These are phyloP conservation scores for Eudemis profundana DNA, from an alignment of 2,888 invertebrate genomes.

Conservation along the genomic window DNA sequence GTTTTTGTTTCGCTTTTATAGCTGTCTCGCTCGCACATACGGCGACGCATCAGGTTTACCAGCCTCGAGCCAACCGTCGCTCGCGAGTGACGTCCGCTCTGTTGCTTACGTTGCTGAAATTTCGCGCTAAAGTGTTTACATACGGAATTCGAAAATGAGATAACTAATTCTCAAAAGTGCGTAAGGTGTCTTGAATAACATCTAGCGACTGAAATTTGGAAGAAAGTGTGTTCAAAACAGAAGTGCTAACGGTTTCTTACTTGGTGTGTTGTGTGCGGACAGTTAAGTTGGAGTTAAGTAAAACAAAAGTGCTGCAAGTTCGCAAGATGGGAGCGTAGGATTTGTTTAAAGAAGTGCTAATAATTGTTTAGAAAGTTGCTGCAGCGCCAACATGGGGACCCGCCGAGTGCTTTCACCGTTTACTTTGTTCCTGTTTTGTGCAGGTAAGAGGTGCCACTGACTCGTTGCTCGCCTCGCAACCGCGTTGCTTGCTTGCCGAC, in stretches of 20 bases:
- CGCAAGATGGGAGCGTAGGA: constrained; percentile 75
- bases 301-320: constrained; percentile 55
- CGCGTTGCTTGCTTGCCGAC: constrained; percentile 49
- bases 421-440: constrained; percentile 78
- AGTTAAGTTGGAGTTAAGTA: constrained; percentile 70
- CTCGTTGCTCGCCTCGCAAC: constrained; percentile 72
- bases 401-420: constrained; percentile 79
- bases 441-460: constrained; percentile 79
- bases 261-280: constrained; percentile 60
- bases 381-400: constrained; percentile 72
- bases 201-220: constrained; percentile 27
- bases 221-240: constrained; percentile 16
- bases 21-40: constrained; percentile 38
- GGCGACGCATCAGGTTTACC: constrained; percentile 46
- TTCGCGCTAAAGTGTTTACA: constrained; percentile 73
- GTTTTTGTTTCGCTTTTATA: constrained; percentile 35
- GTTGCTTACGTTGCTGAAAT: constrained; percentile 57
- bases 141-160: constrained; percentile 67
- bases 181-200: constrained; percentile 14
- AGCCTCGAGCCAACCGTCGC: constrained; percentile 77
- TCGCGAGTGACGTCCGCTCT: constrained; percentile 62
- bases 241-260: constrained; percentile 36
- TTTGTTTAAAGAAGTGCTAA: constrained; percentile 62
- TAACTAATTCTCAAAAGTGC: constrained; percentile 49
- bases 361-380: constrained; percentile 72